A percentile compares a stretch with the other conserved stretches of the same genome.
phyloP scores from a whole-genome alignment of 2,888 invertebrate genomes.

The Euproctis similis region DNA sequence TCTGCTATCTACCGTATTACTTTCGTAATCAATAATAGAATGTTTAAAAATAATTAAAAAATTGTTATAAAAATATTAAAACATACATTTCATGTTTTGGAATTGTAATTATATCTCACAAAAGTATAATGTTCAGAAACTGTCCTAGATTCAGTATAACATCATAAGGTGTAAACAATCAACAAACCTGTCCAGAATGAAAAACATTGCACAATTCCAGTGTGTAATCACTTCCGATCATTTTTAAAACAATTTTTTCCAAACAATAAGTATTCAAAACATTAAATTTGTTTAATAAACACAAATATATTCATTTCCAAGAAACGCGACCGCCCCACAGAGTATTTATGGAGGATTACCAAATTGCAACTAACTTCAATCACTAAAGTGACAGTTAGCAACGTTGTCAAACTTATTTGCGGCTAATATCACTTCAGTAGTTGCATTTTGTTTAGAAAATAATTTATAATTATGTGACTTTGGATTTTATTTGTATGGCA shows the following conservation, averaged over 20 bases:
- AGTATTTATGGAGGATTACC: slow-evolving; percentile 39
- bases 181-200: slow-evolving; percentile 88
- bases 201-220: slow-evolving; percentile 92
- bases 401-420: slow-evolving; percentile 51
- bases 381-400: slow-evolving; percentile 29
- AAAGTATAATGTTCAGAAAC: too few species aligned
- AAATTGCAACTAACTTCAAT: slow-evolving; percentile 48
- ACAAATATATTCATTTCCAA: slow-evolving; percentile 27
- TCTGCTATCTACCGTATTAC: too few species aligned
- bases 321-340: slow-evolving; percentile 34
- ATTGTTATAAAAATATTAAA: too few species aligned
- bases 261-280: slow-evolving; percentile 12
- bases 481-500: background rate
- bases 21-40: too few species aligned
- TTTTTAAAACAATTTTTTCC: slow-evolving; percentile 43
- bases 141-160: slow-evolving; percentile 7
- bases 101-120: too few species aligned
- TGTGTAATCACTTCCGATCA: slow-evolving; percentile 89
- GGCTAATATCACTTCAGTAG: slow-evolving; percentile 41
- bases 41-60: too few species aligned
- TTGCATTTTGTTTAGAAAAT: slow-evolving; percentile 37
- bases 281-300: slow-evolving; percentile 24
- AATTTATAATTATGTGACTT: slow-evolving; percentile 8
- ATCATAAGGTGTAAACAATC: too few species aligned
- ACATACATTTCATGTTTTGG: too few species aligned